Evolutionary conservation across 1,140 invertebrate genomes (phyloP), one percentile per base, ranked within the genome.

Genomic region (Procambarus virginalis): DNA sequence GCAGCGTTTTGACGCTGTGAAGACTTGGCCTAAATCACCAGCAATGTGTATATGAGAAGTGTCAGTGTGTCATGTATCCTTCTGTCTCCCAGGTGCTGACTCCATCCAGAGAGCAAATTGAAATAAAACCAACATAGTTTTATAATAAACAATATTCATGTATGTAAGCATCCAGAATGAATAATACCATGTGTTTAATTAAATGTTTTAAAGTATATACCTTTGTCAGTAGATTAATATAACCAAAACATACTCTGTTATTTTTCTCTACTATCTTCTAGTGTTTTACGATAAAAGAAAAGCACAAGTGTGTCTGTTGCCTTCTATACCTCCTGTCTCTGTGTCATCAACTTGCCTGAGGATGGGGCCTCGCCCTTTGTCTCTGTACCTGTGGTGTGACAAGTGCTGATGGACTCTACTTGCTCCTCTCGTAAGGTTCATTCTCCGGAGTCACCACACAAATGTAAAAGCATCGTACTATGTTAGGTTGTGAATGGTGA

Each of bases 31-130:
- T 60, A 80, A 80, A 58, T 87, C 77, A 87, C 78, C 81, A 87
- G 77, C 64, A 80, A 49, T 80, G 86, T 87, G 86, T 84, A 73
- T 78, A 79, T 55, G 77, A 86, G 76, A 80, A 68, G 60, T 87
- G 86, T 87, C 70, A 51, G 60, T 87, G 86, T 87, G 60, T 70
- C 48, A 81, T 87, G 86, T 87, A 80, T 87, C 64, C 86, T 87
- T 68, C 78, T 80, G 46, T 87, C 77, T 80, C 68, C 64, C 55
- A 48, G 22, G 86, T 87, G 75, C 45, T 81, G 86, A 70, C 86
- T 80, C 58, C 86, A 87, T 70, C 64, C 58, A 64, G n/a, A 80
- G 86, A 87, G 60, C 78, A 81, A 68, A 77, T 81, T 81, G 86
- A 51, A 46, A 20, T 73, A 51, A 34, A 51, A 64, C 70, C 45